Evolutionary conservation across 2,797 vertebrate species (phyloP).

Genomic region (Leptodactylus fallax): DNA sequence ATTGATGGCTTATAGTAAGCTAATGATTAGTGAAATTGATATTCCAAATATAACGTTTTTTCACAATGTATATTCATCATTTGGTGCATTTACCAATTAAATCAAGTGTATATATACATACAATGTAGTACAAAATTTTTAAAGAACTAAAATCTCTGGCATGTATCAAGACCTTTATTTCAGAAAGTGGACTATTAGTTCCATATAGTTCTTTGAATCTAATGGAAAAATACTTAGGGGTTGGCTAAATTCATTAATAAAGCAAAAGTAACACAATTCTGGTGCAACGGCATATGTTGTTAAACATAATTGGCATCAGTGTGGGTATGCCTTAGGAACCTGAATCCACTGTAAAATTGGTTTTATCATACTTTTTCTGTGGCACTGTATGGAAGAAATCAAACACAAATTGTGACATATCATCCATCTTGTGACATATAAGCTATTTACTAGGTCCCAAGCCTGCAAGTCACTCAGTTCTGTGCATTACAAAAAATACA

Average conservation of each 20-base stretch:
- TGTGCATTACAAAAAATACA: constrained; percentile 66
- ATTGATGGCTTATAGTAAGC: constrained; percentile 24
- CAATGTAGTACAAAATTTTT: constrained; percentile 37
- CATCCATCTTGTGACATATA: constrained; percentile 70
- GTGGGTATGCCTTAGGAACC: constrained; percentile 49
- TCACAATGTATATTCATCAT: constrained; percentile 22
- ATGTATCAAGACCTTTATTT: constrained; percentile 57
- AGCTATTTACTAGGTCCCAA: constrained; percentile 65
- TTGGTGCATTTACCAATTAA: constrained; percentile 35
- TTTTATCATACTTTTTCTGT: constrained; percentile 75
- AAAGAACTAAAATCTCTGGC: constrained; percentile 48
- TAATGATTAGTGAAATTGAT: neutral
- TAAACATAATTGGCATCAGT: constrained; percentile 40
- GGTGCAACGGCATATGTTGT: constrained; percentile 38
- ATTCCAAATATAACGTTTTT: constrained; percentile 31
- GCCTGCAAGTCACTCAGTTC: constrained; percentile 62
- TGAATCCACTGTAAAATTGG: constrained; percentile 64
- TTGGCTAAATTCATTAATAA: constrained; percentile 42
- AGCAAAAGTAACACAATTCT: constrained; percentile 49
- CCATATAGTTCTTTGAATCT: constrained; percentile 69
- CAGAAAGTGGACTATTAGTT: constrained; percentile 67
- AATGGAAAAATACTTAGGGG: constrained; percentile 54
- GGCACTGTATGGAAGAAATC: constrained; percentile 76
- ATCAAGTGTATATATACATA: constrained; percentile 28
- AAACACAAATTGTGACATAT: constrained; percentile 73